Base-by-base conservation (phyloP, 2,113 vertebrate genomes). In the Larimichthys crocea region DNA sequence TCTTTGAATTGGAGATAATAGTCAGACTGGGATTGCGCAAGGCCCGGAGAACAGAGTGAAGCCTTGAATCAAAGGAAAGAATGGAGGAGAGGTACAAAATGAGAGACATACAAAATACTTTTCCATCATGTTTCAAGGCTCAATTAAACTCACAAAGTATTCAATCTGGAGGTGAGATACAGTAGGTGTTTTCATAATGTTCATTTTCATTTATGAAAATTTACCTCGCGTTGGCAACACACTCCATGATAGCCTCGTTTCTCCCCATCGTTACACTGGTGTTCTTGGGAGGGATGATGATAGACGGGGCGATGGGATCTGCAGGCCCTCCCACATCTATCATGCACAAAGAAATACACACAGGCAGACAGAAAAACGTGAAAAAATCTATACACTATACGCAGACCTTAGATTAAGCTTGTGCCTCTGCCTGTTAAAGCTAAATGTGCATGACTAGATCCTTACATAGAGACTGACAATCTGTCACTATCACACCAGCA, bases 281-380 rank as follows among this genome's bases (percentile, higher is more conserved):
- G 94, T 99, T 99, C 92, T 94, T 96, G n/a, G 98, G 98, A 0
- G 98, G 94, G 76, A 99, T 91, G 79, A 99, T 96, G 91, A 99
- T 98, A 70, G 96, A 95, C 35, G 98, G 98, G 11, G 97, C 98
- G 0, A 99, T 98, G 85, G 98, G 98, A 89, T 99, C 98, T 0
- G 97, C 97, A 0, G 98, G 97, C 2, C 97, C 97, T 29, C 97
- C 97, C 1, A 97, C 94, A 9, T 99, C 98, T 99, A 87, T 48
- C 66, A 55, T 22, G 74, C 22, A 78, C 20, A 69, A 9, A 87
- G 20, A 84, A 44, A 79, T 3, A 70, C 57, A 79, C 2, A 31
- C 17, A 52, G 0, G 56, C 24, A 48, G 42, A 71, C 3, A n/a
- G 29, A 48, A 76, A 65, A 56, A 69, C 35, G 40, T 64, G 63